phyloP scores from a whole-genome alignment of 2,888 invertebrate species.

The Rhagium mordax region DNA sequence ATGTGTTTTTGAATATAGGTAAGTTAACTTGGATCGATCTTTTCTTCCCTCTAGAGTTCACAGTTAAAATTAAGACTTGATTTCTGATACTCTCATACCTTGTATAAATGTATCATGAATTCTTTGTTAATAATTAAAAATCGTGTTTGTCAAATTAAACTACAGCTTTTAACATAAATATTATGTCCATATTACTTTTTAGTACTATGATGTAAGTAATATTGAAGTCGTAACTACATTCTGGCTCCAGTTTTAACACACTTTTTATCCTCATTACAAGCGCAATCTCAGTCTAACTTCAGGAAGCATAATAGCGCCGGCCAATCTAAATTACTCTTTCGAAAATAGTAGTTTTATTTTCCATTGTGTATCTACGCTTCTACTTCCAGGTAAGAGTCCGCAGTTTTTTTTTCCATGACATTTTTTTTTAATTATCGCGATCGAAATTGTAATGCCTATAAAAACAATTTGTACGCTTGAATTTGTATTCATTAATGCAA shows the following conservation, averaged over 20 bases:
- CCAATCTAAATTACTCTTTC: neutral
- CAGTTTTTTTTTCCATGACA: neutral
- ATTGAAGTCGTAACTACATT: neutral
- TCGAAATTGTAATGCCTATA: slow-evolving; percentile 42
- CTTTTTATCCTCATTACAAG: neutral
- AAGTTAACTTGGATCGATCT: too few species aligned
- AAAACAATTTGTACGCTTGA: slow-evolving; percentile 49
- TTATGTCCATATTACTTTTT: too few species aligned
- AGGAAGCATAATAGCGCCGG: neutral
- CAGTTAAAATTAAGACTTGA: too few species aligned
- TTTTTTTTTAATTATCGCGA: slow-evolving; percentile 42
- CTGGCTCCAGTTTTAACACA: neutral
- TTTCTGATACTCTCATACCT: too few species aligned
- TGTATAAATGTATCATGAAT: too few species aligned
- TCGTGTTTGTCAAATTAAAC: too few species aligned
- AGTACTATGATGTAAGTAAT: neutral
- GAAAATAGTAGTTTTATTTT: neutral
- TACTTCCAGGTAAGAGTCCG: neutral
- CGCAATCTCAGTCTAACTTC: neutral
- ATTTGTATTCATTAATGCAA: slow-evolving; percentile 54
- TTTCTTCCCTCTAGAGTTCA: too few species aligned
- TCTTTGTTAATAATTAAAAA: too few species aligned
- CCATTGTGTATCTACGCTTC: neutral
- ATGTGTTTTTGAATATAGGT: too few species aligned
- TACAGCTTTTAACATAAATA: too few species aligned